Evolutionary conservation across 37 sponge, comb jelly and placozoan genomes (phyloP).

Genomic region (Ianthella basta): DNA sequence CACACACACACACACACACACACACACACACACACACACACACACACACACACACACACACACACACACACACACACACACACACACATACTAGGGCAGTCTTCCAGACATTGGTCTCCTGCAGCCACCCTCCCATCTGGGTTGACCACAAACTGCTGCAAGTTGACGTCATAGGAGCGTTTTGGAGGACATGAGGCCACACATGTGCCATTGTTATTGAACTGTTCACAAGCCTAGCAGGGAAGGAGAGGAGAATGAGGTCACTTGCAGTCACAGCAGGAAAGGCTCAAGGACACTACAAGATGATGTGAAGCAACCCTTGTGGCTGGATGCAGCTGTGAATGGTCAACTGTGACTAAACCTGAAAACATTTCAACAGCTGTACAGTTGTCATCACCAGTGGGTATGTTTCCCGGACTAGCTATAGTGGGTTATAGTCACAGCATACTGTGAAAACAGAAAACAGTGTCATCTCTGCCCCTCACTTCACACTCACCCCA

Average conservation of each 20-base stretch:
- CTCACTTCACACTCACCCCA: constrained; percentile 41
- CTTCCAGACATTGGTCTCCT: constrained; percentile 42
- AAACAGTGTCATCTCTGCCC: neutral
- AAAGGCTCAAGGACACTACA: no score
- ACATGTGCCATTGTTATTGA: constrained; percentile 70
- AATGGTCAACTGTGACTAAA: no score
- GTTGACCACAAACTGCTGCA: constrained; percentile 42
- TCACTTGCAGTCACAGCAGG: no score
- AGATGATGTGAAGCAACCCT: no score
- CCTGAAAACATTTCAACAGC: no score
- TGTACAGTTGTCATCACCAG: no score
- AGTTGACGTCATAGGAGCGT: constrained; percentile 34
- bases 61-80: neutral
- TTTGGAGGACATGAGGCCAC: constrained; percentile 51
- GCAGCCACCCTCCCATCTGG: constrained; percentile 41
- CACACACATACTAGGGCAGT: constrained; percentile 47
- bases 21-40: constrained; percentile 28
- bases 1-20: constrained; percentile 38
- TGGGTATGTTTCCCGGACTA: no score
- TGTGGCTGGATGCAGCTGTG: no score
- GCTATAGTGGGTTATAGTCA: no score
- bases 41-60: constrained; percentile 30
- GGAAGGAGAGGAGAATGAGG: neutral
- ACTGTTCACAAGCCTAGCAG: constrained; percentile 56
- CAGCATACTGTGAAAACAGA: no score